Evolutionary conservation across 2,113 vertebrate genomes (phyloP).

Genomic region (Balaenoptera acutorostrata): DNA sequence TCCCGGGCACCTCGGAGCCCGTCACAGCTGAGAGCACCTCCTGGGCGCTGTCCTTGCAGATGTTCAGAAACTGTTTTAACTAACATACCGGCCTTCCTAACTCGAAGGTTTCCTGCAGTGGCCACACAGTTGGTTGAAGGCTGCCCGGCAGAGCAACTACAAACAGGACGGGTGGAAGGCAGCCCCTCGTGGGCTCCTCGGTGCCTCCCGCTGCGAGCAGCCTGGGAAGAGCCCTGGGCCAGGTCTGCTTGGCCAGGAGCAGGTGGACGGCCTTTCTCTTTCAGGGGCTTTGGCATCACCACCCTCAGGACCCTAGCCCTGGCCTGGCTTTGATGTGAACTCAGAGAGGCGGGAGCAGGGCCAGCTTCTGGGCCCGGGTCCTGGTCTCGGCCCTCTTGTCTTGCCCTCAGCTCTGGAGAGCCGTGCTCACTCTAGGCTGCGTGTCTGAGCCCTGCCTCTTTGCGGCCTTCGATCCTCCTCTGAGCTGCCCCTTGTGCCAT

Average conservation of each 20-base stretch:
- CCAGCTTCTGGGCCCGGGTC: neutral
- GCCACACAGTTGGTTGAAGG: neutral
- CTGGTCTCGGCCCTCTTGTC: neutral
- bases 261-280: neutral
- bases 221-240: neutral
- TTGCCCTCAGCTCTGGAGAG: neutral
- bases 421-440: neutral
- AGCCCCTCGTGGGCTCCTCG: neutral
- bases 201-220: neutral
- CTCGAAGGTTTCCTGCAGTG: neutral
- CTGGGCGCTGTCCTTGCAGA: neutral
- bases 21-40: accelerated
- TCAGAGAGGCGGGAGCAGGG: neutral
- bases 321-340: neutral
- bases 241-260: neutral
- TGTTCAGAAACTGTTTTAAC: neutral
- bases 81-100: neutral
- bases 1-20: neutral
- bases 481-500: accelerated
- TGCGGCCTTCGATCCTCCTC: neutral
- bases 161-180: neutral
- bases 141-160: too few species aligned
- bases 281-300: neutral
- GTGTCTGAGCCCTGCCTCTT: neutral
- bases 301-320: neutral